Base-by-base conservation (phyloP, 2,888 invertebrate species). In the Rhogogaster chlorosoma region DNA sequence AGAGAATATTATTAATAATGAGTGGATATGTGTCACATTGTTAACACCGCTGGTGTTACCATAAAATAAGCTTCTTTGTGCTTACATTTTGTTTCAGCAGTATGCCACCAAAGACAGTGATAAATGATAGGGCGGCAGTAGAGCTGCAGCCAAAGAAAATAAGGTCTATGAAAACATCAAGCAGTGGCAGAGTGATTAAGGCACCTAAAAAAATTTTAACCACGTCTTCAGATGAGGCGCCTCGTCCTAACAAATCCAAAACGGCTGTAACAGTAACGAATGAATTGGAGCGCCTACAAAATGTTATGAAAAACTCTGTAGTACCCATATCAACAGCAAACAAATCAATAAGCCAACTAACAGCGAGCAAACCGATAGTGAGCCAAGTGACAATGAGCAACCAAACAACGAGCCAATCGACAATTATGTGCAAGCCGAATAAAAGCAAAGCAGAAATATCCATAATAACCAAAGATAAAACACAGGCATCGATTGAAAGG, bases 1-100 rank as follows among this genome's bases (percentile, higher is more conserved):
- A 53, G 84, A 84, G 18, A 73, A 84, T 7, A 26, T 75, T 57
- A 9, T 57, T 57, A n/a, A 61, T 18, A 84, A 84, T 64, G 61
- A 73, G 38, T 75, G 75, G 75, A 57, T 61, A 53, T 84, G 84
- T 29, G 26, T 36, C 18, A 57, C 32, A 38, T 38, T 64, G 64
- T 67, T 83, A 45, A 67, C 83, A 26, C 42, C 67, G n/a, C 26
- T 9, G 45, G 18, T 12, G 29, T 83, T 83, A 15, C 67, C n/a
- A 29, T 64, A 64, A 12, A 64, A 64, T 64, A 9, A 64, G 12
- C 64, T 22, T 22, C 15, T 64, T 64, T 64, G 4, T 64, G 64
- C 12, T 6, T 64, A 3, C 29, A 22, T 64, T 64, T 64, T 64
- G 64, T 64, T 64, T 64, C 12, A 64, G 64, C 64, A 64, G 0